Conservation (phyloP, 1,140 invertebrate species). For the Atta colombica region DNA sequence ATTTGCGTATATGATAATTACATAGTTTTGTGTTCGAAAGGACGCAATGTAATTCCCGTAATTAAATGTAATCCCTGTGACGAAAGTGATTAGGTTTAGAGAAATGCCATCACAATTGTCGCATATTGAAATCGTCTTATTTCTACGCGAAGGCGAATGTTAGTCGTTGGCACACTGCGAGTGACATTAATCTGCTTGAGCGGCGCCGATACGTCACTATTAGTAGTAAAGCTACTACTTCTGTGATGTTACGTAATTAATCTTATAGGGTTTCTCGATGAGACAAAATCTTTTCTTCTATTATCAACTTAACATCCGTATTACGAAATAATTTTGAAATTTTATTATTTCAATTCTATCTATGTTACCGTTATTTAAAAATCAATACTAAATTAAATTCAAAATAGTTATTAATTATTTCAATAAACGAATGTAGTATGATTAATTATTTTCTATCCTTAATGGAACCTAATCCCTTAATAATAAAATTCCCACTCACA, state of each 20-base stretch:
- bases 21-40: not conserved
- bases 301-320: not conserved
- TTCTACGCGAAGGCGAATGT: conserved; percentile 23
- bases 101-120: conserved; percentile 27
- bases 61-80: conserved; percentile 48
- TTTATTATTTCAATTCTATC: not conserved
- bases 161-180: conserved; percentile 34
- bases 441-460: not conserved
- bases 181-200: conserved; percentile 51
- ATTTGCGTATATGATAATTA: conserved; percentile 9
- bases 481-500: not conserved
- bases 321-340: not conserved
- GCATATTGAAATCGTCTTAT: conserved; percentile 15
- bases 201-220: conserved; percentile 27
- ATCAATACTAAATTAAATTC: not conserved
- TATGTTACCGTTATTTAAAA: not conserved
- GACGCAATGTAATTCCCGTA: conserved; percentile 11
- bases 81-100: conserved; percentile 41
- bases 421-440: not conserved
- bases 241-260: conserved; percentile 9
- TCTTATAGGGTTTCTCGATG: not conserved
- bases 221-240: not conserved
- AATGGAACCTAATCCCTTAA: not conserved
- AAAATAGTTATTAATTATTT: not conserved
- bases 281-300: not conserved